Percentiles rank a stretch among this genome's conserved stretches.
These are phyloP conservation scores for Pseudomyrmex flavicornis DNA, from an alignment of 1,140 invertebrate genomes.

Conservation along the genomic window DNA sequence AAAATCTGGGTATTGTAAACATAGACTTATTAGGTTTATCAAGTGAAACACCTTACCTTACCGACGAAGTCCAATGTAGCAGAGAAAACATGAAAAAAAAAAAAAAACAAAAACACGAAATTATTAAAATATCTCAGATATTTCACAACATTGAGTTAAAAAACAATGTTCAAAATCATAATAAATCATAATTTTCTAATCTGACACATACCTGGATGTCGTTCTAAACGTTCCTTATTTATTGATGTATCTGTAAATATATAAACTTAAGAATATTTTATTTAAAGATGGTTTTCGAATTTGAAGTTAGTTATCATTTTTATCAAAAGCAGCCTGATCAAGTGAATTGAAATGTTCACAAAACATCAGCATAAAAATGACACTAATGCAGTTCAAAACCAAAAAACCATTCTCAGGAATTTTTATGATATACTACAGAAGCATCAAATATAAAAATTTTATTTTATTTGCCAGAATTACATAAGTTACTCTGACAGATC, in stretches of 20 bases:
- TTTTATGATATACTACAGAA: no score
- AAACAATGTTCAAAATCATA: constrained; percentile 5
- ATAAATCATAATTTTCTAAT: constrained; percentile 23
- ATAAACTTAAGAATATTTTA: constrained; percentile 27
- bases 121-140: constrained; percentile 58
- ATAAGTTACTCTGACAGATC: not conserved
- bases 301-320: not conserved
- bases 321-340: no score
- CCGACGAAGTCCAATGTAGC: constrained; percentile 78
- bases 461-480: no score
- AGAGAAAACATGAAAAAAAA: constrained; percentile 81
- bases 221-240: constrained; percentile 61
- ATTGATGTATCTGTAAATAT: constrained; percentile 57
- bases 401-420: no score
- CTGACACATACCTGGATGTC: constrained; percentile 76
- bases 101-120: constrained; percentile 75
- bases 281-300: not conserved
- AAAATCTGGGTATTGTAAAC: constrained; percentile 76
- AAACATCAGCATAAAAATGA: no score
- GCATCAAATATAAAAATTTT: no score
- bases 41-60: constrained; percentile 86
- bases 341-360: no score
- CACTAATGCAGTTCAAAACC: no score
- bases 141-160: not conserved
- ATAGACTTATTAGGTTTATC: constrained; percentile 47